phyloP scores from a whole-genome alignment of 2,888 invertebrate species.

The Homarus gammarus region DNA sequence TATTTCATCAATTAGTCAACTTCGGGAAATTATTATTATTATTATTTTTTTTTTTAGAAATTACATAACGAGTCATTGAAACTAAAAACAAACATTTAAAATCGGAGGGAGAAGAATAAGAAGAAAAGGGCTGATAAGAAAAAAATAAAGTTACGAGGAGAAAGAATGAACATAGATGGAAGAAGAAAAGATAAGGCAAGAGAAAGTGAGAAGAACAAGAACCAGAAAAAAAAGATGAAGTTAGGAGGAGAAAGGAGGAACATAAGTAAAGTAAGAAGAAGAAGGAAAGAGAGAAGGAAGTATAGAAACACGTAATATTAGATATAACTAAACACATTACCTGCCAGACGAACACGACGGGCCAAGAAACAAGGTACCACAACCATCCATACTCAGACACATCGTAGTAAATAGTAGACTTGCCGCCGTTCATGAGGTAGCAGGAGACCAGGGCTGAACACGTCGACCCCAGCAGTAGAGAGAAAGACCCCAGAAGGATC shows the following conservation, averaged over 20 bases:
- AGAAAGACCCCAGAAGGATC: slow-evolving; percentile 84
- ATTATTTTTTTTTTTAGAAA: too few relatives aligned
- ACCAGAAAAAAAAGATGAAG: neutral
- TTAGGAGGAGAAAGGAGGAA: neutral
- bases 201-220: neutral
- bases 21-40: too few relatives aligned
- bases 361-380: slow-evolving; percentile 85
- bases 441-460: slow-evolving; percentile 84
- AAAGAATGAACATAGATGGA: too few relatives aligned
- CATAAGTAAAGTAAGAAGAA: neutral
- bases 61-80: too few relatives aligned
- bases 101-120: too few relatives aligned
- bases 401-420: slow-evolving; percentile 84
- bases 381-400: slow-evolving; percentile 84
- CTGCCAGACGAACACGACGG: slow-evolving; percentile 84
- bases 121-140: too few relatives aligned
- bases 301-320: neutral
- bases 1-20: too few relatives aligned
- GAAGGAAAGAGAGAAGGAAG: slow-evolving; percentile 4
- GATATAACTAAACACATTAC: slow-evolving; percentile 78
- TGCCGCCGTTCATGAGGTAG: slow-evolving; percentile 85
- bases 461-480: slow-evolving; percentile 82
- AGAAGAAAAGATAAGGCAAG: too few relatives aligned
- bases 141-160: too few relatives aligned
- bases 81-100: too few relatives aligned